Evolutionary conservation across 2,888 invertebrate species (phyloP).

Genomic region (Agrochola lota): DNA sequence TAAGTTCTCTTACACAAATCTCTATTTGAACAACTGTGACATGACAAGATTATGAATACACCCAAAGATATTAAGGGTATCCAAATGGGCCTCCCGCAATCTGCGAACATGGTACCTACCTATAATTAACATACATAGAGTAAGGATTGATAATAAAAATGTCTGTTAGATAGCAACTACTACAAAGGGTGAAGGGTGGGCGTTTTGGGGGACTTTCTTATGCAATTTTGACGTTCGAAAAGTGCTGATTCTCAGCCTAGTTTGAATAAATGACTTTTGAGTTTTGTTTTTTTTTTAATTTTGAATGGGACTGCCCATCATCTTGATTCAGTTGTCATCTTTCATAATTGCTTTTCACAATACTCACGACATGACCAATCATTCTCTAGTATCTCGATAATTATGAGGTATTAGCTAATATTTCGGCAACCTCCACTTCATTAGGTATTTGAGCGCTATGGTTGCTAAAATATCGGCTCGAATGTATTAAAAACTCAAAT

Average conservation of each 20-base stretch:
- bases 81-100: background rate
- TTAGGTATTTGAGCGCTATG: background rate
- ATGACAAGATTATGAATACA: slow-evolving; percentile 21
- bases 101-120: background rate
- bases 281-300: too few species aligned
- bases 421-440: background rate
- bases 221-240: too few species aligned
- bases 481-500: background rate
- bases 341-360: background rate
- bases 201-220: too few species aligned
- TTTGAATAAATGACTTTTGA: too few species aligned
- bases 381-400: background rate
- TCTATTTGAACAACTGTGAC: slow-evolving; percentile 1
- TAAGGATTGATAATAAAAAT: background rate
- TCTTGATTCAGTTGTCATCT: background rate
- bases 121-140: background rate
- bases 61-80: background rate
- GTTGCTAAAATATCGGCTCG: background rate
- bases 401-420: background rate
- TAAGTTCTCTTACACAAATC: background rate
- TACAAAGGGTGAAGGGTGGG: too few species aligned
- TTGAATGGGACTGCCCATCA: too few species aligned
- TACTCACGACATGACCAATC: background rate
- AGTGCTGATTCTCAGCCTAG: too few species aligned
- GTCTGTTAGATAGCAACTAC: background rate